These are phyloP conservation scores for Miichthys miiuy DNA, from an alignment of 2,797 vertebrate species.

Conservation along the genomic window DNA sequence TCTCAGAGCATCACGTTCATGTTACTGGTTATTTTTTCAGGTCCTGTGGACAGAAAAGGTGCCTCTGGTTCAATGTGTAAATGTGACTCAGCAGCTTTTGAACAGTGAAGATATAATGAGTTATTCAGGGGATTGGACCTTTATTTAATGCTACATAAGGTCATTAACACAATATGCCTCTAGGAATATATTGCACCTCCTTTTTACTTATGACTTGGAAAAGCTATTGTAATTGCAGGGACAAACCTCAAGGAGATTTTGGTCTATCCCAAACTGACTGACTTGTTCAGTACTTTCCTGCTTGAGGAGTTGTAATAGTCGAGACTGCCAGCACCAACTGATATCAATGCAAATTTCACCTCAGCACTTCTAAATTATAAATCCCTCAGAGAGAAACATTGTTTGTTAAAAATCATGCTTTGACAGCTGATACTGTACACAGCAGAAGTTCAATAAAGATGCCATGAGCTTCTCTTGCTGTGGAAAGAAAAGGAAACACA, in stretches of 20 bases:
- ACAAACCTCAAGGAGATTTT: conserved; percentile 13
- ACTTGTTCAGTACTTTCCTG: not conserved
- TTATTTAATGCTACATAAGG: conserved; percentile 36
- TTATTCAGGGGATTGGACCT: not conserved
- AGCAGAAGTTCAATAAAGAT: conserved; percentile 66
- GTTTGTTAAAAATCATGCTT: conserved; percentile 34
- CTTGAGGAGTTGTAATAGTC: not conserved
- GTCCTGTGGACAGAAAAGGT: conserved; percentile 19
- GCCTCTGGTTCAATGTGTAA: conserved; percentile 7
- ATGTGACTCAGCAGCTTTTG: conserved; percentile 24
- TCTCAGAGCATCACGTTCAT: conserved; percentile 16
- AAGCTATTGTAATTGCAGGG: conserved; percentile 9
- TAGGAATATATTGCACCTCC: not conserved
- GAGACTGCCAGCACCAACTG: not conserved
- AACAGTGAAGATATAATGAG: conserved; percentile 11
- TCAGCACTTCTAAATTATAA: conserved; percentile 2
- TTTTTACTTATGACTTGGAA: conserved; percentile 12
- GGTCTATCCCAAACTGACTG: not conserved
- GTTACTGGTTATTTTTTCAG: conserved; percentile 38
- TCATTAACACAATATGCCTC: conserved; percentile 11
- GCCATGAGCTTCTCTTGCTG: conserved; percentile 40
- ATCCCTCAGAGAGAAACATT: conserved; percentile 22
- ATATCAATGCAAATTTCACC: conserved; percentile 24
- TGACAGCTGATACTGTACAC: conserved; percentile 58
- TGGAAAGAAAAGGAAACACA: conserved; percentile 57